Base-by-base conservation (phyloP, 2,888 invertebrate genomes). In the Arrhopalites spinosus region DNA sequence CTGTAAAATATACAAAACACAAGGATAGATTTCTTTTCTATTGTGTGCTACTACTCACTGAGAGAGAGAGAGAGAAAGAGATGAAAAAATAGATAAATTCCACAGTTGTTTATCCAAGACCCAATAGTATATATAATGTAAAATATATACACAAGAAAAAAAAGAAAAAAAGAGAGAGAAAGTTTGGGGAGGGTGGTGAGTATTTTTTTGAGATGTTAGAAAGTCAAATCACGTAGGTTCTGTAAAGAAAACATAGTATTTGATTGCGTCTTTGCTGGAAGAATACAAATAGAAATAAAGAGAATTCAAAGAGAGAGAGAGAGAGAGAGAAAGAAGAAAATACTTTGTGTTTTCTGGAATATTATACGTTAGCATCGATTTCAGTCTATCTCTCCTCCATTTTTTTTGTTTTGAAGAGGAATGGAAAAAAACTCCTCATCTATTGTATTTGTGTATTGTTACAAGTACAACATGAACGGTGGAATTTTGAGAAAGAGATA, bases 201-300 rank as follows among this genome's bases (percentile, higher is more conserved):
- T 36, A 36, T 36, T 3, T 36, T 36, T 11, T 3, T 3, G 36
- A 11, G 36, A 36, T 36, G 13, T 59, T 59, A 27, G 25, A 23
- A 59, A 59, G 20, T 59, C 59, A 59, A 59, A 59, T 27, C 59
- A 59, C 59, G 59, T 59, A 23, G 59, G 13, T 27, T 25, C 27
- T 25, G 69, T 15, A 29, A 69, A 29, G 72, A 64, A 72, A 72
- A 63, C 63, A 72, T 20, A 61, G 72, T 61, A 63, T 72, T 72
- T 72, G 72, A 72, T 72, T 72, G 72, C 63, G 63, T 63, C 63
- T 45, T 72, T 47, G 63, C 63, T 50, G n/a, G 43, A 29, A 45
- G 72, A 61, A 64, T 72, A 72, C 72, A 72, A 20, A 50, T 25
- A 59, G 25, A 59, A 59, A 59, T 59, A 59, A 23, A 59, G 59